A percentile compares a stretch with the other conserved stretches of the same genome.
phyloP scores from a whole-genome alignment of 2,797 vertebrate species.

The Balearica regulorum region DNA sequence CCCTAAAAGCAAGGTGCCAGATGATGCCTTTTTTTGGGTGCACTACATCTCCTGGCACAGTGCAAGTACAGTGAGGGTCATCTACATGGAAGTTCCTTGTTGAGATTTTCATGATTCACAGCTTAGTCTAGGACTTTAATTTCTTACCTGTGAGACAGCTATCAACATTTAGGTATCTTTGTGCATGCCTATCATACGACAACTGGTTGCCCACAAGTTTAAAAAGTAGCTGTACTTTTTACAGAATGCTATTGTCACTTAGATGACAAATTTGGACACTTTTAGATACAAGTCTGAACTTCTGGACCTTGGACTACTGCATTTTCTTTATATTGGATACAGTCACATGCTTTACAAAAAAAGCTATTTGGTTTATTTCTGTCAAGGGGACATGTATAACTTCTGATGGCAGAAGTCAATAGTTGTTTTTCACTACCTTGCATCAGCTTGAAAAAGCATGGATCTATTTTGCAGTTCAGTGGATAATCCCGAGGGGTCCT shows the following conservation, averaged over 20 bases:
- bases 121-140: not conserved
- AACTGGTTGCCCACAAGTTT: not conserved
- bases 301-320: not conserved
- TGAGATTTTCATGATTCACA: not conserved
- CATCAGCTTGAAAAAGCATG: not conserved
- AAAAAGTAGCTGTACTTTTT: not conserved
- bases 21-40: not conserved
- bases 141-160: not conserved
- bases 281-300: not conserved
- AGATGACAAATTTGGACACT: not conserved
- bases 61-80: not conserved
- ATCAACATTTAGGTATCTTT: not conserved
- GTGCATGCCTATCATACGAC: not conserved
- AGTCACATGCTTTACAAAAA: not conserved
- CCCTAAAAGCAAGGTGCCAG: fast-evolving
- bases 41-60: not conserved
- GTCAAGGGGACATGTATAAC: not conserved
- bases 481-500: not conserved
- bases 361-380: not conserved
- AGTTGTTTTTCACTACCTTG: not conserved
- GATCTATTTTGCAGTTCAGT: not conserved
- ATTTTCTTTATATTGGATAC: not conserved
- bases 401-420: not conserved
- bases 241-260: not conserved
- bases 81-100: not conserved